Conservation (phyloP, 2,797 vertebrate species). For the Enteromius mattozi region DNA sequence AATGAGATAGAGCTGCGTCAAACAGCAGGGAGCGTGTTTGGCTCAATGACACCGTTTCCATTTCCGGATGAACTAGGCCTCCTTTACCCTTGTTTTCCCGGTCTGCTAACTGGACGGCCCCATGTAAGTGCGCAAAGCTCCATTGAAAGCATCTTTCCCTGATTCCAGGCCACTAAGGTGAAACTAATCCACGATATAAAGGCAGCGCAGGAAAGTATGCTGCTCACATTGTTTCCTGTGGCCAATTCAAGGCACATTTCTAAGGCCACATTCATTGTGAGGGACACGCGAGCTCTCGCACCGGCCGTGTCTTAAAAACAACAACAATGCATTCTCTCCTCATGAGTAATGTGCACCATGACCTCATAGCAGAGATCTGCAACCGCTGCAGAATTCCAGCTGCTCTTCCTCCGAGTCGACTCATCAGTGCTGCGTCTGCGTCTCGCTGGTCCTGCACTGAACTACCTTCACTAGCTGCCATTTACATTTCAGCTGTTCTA, state of each 20-base stretch:
- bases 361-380: slow-evolving; percentile 81
- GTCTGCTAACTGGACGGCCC: slow-evolving; percentile 2
- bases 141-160: slow-evolving; percentile 58
- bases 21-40: background rate
- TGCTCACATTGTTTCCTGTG: slow-evolving; percentile 76
- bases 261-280: slow-evolving; percentile 81
- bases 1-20: background rate
- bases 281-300: slow-evolving; percentile 73
- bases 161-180: slow-evolving; percentile 70
- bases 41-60: background rate
- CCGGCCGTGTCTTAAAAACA: slow-evolving; percentile 83
- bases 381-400: slow-evolving; percentile 82
- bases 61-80: background rate
- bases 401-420: slow-evolving; percentile 75
- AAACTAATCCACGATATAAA: slow-evolving; percentile 77
- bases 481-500: too few species aligned
- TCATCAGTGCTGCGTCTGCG: slow-evolving; percentile 50
- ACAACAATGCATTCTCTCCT: slow-evolving; percentile 83
- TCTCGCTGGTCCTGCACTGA: background rate
- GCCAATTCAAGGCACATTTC: slow-evolving; percentile 82
- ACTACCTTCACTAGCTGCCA: background rate
- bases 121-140: slow-evolving; percentile 53
- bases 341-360: slow-evolving; percentile 80
- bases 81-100: slow-evolving; percentile 4
- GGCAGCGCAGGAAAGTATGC: slow-evolving; percentile 73